Evolutionary conservation across 1,140 invertebrate genomes (phyloP).

Genomic region (Drosophila triauraria): DNA sequence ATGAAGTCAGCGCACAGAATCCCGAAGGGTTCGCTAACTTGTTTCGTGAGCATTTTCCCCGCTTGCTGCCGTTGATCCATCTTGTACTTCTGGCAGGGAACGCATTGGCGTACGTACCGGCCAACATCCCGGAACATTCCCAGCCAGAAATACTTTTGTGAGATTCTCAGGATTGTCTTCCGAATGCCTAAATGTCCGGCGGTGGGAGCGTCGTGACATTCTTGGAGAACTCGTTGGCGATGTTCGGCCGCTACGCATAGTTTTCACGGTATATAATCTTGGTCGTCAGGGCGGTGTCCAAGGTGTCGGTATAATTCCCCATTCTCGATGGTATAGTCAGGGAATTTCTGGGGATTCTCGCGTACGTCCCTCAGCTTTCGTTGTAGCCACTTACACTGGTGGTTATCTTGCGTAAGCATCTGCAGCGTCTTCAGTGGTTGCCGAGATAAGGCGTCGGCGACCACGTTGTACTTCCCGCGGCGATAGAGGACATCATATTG

Average conservation of each 20-base stretch:
- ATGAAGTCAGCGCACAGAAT: not conserved
- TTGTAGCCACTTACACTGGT: too few species aligned
- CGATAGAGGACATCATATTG: too few species aligned
- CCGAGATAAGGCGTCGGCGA: too few species aligned
- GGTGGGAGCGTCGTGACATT: constrained; percentile 1
- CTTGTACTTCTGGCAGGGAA: not conserved
- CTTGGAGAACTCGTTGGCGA: not conserved
- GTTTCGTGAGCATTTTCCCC: not conserved
- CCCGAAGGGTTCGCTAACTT: not conserved
- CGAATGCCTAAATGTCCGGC: not conserved
- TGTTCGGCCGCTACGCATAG: not conserved
- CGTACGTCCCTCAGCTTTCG: too few species aligned
- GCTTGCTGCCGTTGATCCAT: not conserved
- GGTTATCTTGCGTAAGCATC: too few species aligned
- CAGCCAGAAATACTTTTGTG: not conserved
- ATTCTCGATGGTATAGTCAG: constrained; percentile 4
- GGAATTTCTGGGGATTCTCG: not conserved
- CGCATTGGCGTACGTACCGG: not conserved
- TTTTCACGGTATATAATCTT: not conserved
- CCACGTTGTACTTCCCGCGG: too few species aligned
- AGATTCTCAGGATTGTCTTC: not conserved
- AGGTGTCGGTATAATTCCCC: constrained; percentile 2
- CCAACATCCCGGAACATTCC: not conserved
- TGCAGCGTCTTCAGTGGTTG: too few species aligned
- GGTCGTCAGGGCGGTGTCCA: not conserved